phyloP scores from a whole-genome alignment of 2,797 vertebrate genomes.

The Ptychadena robeensis region DNA sequence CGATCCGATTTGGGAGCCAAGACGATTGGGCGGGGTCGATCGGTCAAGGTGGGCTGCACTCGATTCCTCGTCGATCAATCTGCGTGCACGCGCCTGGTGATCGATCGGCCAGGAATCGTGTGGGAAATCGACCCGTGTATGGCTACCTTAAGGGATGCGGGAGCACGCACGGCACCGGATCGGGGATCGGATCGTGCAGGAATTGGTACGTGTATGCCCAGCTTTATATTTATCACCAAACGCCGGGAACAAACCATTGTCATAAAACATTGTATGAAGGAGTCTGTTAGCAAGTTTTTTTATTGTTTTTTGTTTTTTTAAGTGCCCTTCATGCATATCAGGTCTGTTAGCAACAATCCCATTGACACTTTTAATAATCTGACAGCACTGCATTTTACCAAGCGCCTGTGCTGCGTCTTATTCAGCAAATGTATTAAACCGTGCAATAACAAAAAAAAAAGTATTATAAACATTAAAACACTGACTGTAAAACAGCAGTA shows the following conservation, averaged over 20 bases:
- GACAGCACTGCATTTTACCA: constrained; percentile 95
- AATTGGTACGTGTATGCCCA: no score
- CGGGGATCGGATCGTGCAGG: no score
- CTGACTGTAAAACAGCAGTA: constrained; percentile 94
- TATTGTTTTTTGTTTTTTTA: constrained; percentile 86
- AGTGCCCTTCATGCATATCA: constrained; percentile 98
- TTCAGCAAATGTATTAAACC: constrained; percentile 93
- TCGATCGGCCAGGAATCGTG: no score
- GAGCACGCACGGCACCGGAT: no score
- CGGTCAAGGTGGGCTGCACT: no score
- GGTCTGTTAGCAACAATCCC: constrained; percentile 88
- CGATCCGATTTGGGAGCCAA: no score
- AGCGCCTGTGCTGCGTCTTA: constrained; percentile 87
- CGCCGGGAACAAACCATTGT: constrained; percentile 1
- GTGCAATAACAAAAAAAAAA: constrained; percentile 92
- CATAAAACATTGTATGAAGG: constrained; percentile 22
- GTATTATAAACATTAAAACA: constrained; percentile 96
- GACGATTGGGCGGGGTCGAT: no score
- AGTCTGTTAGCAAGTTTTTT: constrained; percentile 87
- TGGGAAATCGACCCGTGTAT: no score
- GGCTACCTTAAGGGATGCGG: no score
- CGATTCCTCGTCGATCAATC: no score
- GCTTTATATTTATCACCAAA: no score
- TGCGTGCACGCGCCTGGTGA: no score
- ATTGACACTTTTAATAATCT: constrained; percentile 92